Percentiles rank a stretch among this genome's conserved stretches.
phyloP scores from a whole-genome alignment of 1,140 invertebrate species.

The Episyrphus balteatus region DNA sequence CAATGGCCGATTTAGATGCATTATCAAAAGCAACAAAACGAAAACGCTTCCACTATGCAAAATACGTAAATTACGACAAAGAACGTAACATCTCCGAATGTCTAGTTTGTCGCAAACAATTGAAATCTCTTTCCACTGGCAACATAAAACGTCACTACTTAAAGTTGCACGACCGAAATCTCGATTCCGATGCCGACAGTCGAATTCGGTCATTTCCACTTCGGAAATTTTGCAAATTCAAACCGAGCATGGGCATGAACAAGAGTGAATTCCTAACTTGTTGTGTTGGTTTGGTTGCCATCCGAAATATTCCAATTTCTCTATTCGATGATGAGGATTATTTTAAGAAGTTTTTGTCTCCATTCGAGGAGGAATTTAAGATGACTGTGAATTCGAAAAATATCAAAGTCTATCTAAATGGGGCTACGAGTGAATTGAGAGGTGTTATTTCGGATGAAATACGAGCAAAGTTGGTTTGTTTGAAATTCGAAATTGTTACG shows the following conservation, averaged over 20 bases:
- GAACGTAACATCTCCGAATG: slow-evolving; percentile 1
- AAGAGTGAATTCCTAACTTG: slow-evolving; percentile 2
- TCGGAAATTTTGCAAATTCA: not conserved
- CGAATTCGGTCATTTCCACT: not conserved
- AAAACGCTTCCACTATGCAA: not conserved
- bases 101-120: not conserved
- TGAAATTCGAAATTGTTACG: slow-evolving; percentile 1
- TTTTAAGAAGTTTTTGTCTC: slow-evolving; percentile 1
- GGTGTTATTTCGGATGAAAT: not conserved
- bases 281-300: slow-evolving; percentile 4
- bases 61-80: not conserved
- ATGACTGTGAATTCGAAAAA: slow-evolving; percentile 1
- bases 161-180: not conserved
- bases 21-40: no score
- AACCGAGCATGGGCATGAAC: not conserved
- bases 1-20: no score
- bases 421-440: not conserved
- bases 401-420: not conserved
- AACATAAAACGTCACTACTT: slow-evolving; percentile 4
- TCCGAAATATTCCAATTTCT: slow-evolving; percentile 1
- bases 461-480: not conserved
- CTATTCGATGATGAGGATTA: slow-evolving; percentile 5
- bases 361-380: slow-evolving; percentile 1
- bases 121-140: not conserved
- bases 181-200: not conserved